Base-by-base conservation (phyloP, 2,797 vertebrate species). In the Scolopax rusticola region DNA sequence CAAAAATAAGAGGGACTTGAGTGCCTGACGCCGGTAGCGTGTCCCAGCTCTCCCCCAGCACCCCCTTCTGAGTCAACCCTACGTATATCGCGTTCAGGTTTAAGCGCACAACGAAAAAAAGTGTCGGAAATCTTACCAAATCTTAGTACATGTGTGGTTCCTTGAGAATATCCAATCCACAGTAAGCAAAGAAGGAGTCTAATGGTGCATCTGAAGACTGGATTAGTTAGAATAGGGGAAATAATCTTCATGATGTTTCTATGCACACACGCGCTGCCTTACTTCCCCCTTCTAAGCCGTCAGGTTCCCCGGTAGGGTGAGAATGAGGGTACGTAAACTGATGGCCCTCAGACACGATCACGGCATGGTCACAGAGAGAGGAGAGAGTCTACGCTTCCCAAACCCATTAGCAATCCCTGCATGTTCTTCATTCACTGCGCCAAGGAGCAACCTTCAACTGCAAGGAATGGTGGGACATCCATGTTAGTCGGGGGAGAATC, bases 91-190 rank as follows among this genome's bases (percentile, higher is more conserved):
- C 83, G 41, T 69, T 76, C 77, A 38, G 38, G 65, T 54, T 93
- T 64, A 91, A 92, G 89, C 3, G 40, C 33, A 94, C 54, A 41
- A 67, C 4, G 63, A 84, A 81, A 94, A 95, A 95, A 95, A 95
- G 93, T 77, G 83, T 87, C 47, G 18, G 81, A 94, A 91, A 95
- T 98, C 99, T 99, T 99, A 99, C 99, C 99, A 92, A 99, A 99
- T 99, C 99, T 99, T 97, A 99, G 93, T 79, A 99, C 99, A 98
- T 99, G 99, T 92, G 99, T 99, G 98, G 99, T 99, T 98, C 99
- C 99, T 97, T 98, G 98, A 97, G 98, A 99, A 98, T 98, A 99
- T 98, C 99, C 99, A 98, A 99, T 99, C 98, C 98, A 99, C 98
- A 99, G 98, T 94, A 99, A 97, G 70, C 99, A 98, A 98, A 99